Base-by-base conservation (phyloP, 2,113 vertebrate genomes). In the Cisticola juncidis region DNA sequence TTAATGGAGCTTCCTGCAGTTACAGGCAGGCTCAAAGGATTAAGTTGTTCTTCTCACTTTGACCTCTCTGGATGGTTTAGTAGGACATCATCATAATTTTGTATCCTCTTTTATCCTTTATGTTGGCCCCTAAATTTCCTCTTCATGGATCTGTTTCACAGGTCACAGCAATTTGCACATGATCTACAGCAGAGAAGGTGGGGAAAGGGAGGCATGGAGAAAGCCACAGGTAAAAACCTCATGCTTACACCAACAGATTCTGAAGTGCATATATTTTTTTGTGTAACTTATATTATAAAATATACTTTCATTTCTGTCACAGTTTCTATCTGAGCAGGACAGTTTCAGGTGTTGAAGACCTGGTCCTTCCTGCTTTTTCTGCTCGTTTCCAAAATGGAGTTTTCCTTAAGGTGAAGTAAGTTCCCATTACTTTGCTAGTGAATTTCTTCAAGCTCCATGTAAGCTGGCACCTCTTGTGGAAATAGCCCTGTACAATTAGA, bases 31-130 rank as follows among this genome's bases (percentile, higher is more conserved):
- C 88, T 90, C 82, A 62, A 54, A 90, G 71, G 38, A 93, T 90
- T 42, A 92, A 88, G 88, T 83, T 96, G 79, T 88, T 86, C 70
- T 76, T 83, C 80, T 91, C 62, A 51, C 60, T 73, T 24, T 81
- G 62, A 82, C 78, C 70, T 61, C 57, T 50, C 61, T 73, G 51
- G 50, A 29, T 95, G 42, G 86, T 76, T 95, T 92, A 85, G 57
- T 40, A 50, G 66, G 50, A 26, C n/a, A 61, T 28, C 20, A 36
- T 54, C 19, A 62, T 80, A 91, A 73, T 95, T 85, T 82, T 92
- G 12, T 82, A 45, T 77, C 54, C 42, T 68, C 44, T 84, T 78
- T 71, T 71, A 84, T 62, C 21, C 70, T 82, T 86, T 88, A 33
- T 54, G 29, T 17, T 87, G 70, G 61, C n/a, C 38, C 38, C 62